Base-by-base conservation (phyloP, 2,888 invertebrate genomes). In the Mythimna albipuncta region DNA sequence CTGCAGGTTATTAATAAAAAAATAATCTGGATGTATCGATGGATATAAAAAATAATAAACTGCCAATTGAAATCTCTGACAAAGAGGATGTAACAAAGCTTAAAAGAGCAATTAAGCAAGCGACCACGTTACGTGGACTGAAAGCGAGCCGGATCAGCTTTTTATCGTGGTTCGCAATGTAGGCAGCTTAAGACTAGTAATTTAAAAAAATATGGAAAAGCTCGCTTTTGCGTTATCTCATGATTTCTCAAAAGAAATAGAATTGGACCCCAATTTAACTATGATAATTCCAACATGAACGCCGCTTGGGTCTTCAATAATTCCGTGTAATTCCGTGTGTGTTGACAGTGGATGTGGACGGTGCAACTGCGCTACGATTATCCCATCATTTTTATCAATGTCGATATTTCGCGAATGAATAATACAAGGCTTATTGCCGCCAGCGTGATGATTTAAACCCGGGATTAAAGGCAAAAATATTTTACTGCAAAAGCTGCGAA, bases 221-320 rank as follows among this genome's bases (percentile, higher is more conserved):
- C 10, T 41, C 21, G 35, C n/a, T 35, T 38, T 54, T 21, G 38
- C 2, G 6, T 10, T 6, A n/a, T n/a, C 6, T 21, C 35, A 35
- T 35, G 21, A 57, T 55, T 32, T 69, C 11, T 35, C 11, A 35
- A 41, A 50, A n/a, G 19, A 38, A 64, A 54, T 32, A 47, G 6
- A 64, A 68, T 21, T 16, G 26, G 38, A 16, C 16, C 26, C 11
- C 35, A 47, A 21, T 38, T 58, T 59, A 47, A 47, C 21, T 55
- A 65, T 50, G 13, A 41, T 55, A 47, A 44, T 59, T 65, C 21
- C 55, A 63, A 68, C 64, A 59, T 59, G 52, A 16, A 59, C 63
- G 50, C 58, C 13, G 13, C 10, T 32, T 11, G n/a, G 64, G 55
- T 76, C 64, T 85, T 77, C 10, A 82, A 79, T 82, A 85, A 79